A percentile compares a stretch with the other conserved stretches of the same genome.
phyloP scores from a whole-genome alignment of 1,140 invertebrate genomes.

The Drosophila ohnishii region DNA sequence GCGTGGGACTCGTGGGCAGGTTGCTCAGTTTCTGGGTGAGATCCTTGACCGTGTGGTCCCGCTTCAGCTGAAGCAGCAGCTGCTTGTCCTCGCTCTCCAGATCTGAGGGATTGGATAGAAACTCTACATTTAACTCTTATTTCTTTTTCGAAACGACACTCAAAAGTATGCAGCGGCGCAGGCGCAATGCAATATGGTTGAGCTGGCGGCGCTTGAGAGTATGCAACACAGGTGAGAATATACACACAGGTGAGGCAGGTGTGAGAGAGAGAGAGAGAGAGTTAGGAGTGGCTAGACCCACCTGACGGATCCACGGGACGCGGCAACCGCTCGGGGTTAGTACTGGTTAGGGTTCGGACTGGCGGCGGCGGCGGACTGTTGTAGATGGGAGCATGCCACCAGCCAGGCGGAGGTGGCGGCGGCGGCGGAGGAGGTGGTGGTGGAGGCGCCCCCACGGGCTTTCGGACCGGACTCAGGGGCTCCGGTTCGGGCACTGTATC shows the following conservation, averaged over 20 bases:
- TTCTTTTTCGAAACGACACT: not conserved
- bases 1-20: conserved; percentile 85
- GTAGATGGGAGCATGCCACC: conserved; percentile 64
- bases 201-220: conserved; percentile 27
- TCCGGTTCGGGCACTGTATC: conserved; percentile 50
- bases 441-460: conserved; percentile 46
- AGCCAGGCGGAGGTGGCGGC: conserved; percentile 71
- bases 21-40: conserved; percentile 92
- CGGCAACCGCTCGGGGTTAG: conserved; percentile 46
- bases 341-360: conserved; percentile 61
- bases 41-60: conserved; percentile 93
- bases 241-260: conserved; percentile 11
- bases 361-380: conserved; percentile 19
- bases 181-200: conserved; percentile 14
- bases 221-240: conserved; percentile 41
- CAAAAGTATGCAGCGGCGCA: conserved; percentile 60
- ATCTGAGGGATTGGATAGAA: conserved; percentile 44
- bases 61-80: conserved; percentile 84
- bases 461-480: conserved; percentile 62
- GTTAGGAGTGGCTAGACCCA: conserved; percentile 25
- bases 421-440: conserved; percentile 68
- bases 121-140: not conserved
- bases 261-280: conserved; percentile 1
- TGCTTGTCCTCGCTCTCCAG: conserved; percentile 78
- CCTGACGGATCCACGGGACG: conserved; percentile 34